Evolutionary conservation across 2,888 invertebrate genomes (phyloP).

Genomic region (Calliopum simillimum): DNA sequence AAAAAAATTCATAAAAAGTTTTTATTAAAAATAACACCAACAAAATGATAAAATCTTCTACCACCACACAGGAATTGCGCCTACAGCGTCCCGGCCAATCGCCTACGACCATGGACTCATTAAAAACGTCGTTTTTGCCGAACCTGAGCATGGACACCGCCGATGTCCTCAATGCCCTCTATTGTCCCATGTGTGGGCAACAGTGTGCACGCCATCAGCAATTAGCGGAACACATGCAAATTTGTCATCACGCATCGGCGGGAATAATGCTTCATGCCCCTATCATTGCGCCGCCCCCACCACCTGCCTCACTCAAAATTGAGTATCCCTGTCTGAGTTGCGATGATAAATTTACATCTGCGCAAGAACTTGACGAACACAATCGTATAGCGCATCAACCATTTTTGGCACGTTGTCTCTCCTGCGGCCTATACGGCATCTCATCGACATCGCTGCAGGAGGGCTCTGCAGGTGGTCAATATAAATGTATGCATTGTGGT

Average conservation of each 20-base stretch:
- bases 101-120: constrained; percentile 58
- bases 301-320: constrained; percentile 54
- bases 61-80: constrained; percentile 64
- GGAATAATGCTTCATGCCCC: constrained; percentile 44
- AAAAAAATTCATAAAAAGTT: not conserved
- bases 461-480: constrained; percentile 56
- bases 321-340: constrained; percentile 63
- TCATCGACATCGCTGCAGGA: constrained; percentile 58
- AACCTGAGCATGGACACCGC: constrained; percentile 64
- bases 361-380: constrained; percentile 63
- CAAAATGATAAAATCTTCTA: constrained; percentile 64
- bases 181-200: constrained; percentile 65
- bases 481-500: constrained; percentile 64
- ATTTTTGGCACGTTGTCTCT: constrained; percentile 62
- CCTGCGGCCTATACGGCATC: constrained; percentile 63
- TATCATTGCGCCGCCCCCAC: constrained; percentile 48
- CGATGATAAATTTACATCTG: constrained; percentile 63
- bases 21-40: not conserved
- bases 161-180: constrained; percentile 53
- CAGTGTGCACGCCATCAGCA: constrained; percentile 62
- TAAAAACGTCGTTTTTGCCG: constrained; percentile 64
- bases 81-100: constrained; percentile 59
- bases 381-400: constrained; percentile 62
- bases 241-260: constrained; percentile 58
- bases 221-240: constrained; percentile 63